phyloP scores from a whole-genome alignment of 2,797 vertebrate genomes.

The Botia kubotai region DNA sequence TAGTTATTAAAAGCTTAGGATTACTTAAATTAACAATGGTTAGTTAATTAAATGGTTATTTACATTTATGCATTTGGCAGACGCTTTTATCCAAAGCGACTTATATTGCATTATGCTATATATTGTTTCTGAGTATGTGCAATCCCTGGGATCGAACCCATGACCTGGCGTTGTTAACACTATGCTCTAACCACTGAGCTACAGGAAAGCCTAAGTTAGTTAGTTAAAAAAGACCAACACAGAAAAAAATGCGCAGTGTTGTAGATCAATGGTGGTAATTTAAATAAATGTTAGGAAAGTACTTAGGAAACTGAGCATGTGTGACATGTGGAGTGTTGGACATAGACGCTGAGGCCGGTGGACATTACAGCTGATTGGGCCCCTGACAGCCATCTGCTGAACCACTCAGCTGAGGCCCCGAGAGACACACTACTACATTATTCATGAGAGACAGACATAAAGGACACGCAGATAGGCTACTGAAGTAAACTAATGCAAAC shows the following conservation, averaged over 20 bases:
- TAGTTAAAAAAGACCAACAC: neutral
- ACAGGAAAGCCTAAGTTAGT: no score
- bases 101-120: no score
- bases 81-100: no score
- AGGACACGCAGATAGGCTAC: neutral
- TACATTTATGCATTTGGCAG: no score
- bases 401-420: conserved; percentile 40
- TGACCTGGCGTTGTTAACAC: no score
- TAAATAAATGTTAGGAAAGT: conserved; percentile 26
- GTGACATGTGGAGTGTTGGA: conserved; percentile 47
- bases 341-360: conserved; percentile 9
- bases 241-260: neutral
- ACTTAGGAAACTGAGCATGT: conserved; percentile 37
- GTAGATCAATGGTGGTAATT: neutral
- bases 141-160: no score
- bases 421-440: conserved; percentile 54
- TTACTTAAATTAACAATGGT: neutral
- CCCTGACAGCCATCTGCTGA: conserved; percentile 51
- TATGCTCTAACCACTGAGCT: no score
- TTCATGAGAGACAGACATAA: conserved; percentile 42
- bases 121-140: no score
- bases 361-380: conserved; percentile 54
- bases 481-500: conserved; percentile 28
- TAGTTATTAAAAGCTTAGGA: neutral
- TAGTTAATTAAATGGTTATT: no score